Conservation (phyloP, 2,888 invertebrate species). For the Palloptera scutellata region DNA sequence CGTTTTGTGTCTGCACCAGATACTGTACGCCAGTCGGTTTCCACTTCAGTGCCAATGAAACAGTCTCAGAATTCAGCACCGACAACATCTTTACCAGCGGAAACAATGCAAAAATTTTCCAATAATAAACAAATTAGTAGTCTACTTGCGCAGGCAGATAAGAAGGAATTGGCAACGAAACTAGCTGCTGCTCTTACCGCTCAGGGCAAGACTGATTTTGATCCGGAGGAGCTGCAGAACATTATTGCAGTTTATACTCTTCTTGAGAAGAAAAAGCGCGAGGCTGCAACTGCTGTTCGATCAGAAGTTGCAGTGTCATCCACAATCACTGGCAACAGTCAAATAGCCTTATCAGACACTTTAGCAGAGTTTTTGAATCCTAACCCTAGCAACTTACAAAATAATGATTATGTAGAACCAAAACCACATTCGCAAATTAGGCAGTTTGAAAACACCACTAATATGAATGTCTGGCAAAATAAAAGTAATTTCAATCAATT, state of each 20-base stretch:
- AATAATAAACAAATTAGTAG: constrained; percentile 36
- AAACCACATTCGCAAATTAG: neutral
- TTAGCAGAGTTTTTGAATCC: constrained; percentile 46
- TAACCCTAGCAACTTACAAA: neutral
- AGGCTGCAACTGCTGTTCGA: constrained; percentile 29
- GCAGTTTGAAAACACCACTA: neutral
- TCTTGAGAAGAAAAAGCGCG: constrained; percentile 55
- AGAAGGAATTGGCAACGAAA: constrained; percentile 72
- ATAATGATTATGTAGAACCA: neutral
- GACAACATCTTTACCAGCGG: neutral
- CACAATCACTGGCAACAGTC: constrained; percentile 17
- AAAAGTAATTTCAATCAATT: neutral
- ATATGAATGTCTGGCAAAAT: neutral
- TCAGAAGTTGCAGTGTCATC: constrained; percentile 16
- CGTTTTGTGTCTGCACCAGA: neutral
- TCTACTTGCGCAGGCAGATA: constrained; percentile 51
- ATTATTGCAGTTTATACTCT: constrained; percentile 75
- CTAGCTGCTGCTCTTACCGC: constrained; percentile 79
- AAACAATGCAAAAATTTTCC: constrained; percentile 8
- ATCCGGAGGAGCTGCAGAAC: constrained; percentile 79
- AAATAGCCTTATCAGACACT: constrained; percentile 47
- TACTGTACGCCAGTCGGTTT: neutral
- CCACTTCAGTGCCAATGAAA: neutral
- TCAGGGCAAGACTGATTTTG: constrained; percentile 83
- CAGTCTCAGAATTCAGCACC: neutral